phyloP scores from a whole-genome alignment of 2,113 vertebrate species.

The Probosciger aterrimus region DNA sequence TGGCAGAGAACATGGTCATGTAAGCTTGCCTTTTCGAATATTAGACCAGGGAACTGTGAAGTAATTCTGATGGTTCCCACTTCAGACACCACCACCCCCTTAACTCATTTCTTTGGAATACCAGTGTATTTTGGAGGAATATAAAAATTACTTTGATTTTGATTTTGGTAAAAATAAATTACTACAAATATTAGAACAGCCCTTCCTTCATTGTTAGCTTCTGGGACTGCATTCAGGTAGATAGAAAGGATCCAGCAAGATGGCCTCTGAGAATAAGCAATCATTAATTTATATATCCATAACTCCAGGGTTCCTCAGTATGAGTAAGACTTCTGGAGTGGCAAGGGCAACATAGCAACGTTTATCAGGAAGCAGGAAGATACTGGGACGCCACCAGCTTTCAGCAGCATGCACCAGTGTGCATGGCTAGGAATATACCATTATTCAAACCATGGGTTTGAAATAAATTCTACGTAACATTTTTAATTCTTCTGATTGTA shows the following conservation, averaged over 20 bases:
- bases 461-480: neutral
- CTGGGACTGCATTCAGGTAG: neutral
- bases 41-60: neutral
- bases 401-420: neutral
- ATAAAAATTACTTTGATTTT: neutral
- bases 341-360: neutral
- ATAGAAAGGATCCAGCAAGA: neutral
- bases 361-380: neutral
- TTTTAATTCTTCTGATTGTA: neutral
- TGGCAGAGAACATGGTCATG: accelerated
- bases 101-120: neutral
- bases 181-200: neutral
- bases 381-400: neutral
- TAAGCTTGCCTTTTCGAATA: neutral
- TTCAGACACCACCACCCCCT: neutral
- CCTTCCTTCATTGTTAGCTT: neutral
- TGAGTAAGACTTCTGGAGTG: neutral
- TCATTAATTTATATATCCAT: neutral
- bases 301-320: neutral
- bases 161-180: neutral
- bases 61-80: neutral
- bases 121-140: neutral
- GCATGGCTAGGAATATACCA: neutral
- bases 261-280: neutral
- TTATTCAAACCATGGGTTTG: neutral